phyloP scores from a whole-genome alignment of 1,140 invertebrate species.

The Drosophila neocordata region DNA sequence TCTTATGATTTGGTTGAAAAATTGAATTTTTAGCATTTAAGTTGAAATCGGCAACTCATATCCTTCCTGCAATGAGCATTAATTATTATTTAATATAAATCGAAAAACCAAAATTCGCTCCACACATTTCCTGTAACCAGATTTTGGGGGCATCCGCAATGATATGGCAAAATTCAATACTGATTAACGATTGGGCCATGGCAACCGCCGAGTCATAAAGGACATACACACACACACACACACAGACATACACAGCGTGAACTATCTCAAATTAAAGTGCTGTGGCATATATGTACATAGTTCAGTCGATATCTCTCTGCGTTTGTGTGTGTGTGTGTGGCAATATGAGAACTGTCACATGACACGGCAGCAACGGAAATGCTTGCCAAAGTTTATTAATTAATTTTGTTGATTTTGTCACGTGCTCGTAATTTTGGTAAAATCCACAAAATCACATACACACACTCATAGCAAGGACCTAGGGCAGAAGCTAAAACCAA shows the following conservation, averaged over 20 bases:
- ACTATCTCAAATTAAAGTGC: conserved; percentile 26
- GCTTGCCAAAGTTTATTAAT: conserved; percentile 79
- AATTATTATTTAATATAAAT: conserved; percentile 7
- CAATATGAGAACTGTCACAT: conserved; percentile 72
- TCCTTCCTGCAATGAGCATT: neutral
- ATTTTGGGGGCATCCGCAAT: conserved; percentile 5
- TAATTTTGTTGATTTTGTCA: conserved; percentile 81
- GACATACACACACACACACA: neutral
- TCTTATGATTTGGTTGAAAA: neutral
- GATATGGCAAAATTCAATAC: conserved; percentile 30
- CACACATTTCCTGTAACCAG: neutral
- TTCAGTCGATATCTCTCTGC: neutral
- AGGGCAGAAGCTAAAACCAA: conserved; percentile 59
- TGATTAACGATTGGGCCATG: conserved; percentile 42
- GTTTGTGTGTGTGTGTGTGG: conserved; percentile 18
- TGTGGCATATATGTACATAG: conserved; percentile 20
- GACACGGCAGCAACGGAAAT: conserved; percentile 71
- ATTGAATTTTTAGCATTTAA: neutral
- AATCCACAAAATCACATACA: conserved; percentile 74
- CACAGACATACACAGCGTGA: neutral
- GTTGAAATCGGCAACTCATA: conserved; percentile 1
- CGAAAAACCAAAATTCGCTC: neutral
- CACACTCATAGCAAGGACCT: conserved; percentile 35
- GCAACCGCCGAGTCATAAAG: neutral
- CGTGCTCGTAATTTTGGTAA: conserved; percentile 71